phyloP scores from a whole-genome alignment of 2,888 invertebrate genomes.

The Coelopa pilipes region DNA sequence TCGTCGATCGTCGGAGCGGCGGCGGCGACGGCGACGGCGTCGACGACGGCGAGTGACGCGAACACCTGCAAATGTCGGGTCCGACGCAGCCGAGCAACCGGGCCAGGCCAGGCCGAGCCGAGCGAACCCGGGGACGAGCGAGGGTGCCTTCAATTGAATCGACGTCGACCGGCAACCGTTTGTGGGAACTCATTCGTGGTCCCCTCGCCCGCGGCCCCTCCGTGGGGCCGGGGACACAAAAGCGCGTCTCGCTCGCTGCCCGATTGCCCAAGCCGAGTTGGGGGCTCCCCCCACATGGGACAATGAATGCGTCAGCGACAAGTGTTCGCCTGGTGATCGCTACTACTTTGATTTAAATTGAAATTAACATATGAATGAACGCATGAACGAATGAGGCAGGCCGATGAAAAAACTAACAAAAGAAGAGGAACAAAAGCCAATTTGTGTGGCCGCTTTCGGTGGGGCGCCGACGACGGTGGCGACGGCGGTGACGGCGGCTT shows the following conservation, averaged over 20 bases:
- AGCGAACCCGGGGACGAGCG: too few species aligned
- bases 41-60: conserved; percentile 29
- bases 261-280: background rate
- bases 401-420: background rate
- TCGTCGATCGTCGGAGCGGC: background rate
- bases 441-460: background rate
- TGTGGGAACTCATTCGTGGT: too few species aligned
- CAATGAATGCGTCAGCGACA: conserved; percentile 2
- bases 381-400: background rate
- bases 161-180: too few species aligned
- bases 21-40: background rate
- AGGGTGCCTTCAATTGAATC: too few species aligned
- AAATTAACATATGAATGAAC: conserved; percentile 21
- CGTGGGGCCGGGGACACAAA: too few species aligned
- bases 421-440: background rate
- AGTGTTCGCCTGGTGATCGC: conserved; percentile 12
- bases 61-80: conserved; percentile 38
- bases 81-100: too few species aligned
- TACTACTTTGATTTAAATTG: conserved; percentile 25
- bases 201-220: too few species aligned
- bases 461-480: background rate
- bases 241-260: background rate
- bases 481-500: background rate
- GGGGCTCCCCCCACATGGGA: background rate
- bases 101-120: too few species aligned